A percentile compares a stretch with the other conserved stretches of the same genome.
phyloP scores from a whole-genome alignment of 53 echinoderm and acorn worm genomes.

The Crossaster papposus region DNA sequence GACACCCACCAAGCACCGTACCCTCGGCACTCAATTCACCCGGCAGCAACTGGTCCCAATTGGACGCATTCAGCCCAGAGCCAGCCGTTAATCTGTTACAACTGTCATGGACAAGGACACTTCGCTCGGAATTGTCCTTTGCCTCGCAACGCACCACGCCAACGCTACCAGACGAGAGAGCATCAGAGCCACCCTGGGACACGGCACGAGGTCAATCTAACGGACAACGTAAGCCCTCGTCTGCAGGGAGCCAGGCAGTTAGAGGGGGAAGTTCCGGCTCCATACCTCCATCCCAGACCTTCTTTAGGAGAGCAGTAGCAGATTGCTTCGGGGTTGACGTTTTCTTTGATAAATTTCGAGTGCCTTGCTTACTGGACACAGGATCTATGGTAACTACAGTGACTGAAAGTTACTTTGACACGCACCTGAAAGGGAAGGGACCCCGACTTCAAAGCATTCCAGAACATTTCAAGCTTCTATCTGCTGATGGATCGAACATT shows the following conservation, averaged over 20 bases:
- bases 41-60: too few species aligned
- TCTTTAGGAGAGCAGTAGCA: not conserved
- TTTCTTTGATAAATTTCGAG: not conserved
- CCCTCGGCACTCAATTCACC: too few species aligned
- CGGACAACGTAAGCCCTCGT: not conserved
- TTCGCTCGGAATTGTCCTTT: too few species aligned
- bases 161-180: too few species aligned
- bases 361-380: not conserved
- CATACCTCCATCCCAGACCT: not conserved
- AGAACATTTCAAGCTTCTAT: not conserved
- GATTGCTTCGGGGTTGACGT: not conserved
- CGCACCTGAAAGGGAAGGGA: too few species aligned
- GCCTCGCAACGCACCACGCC: not conserved
- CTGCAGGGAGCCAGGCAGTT: not conserved
- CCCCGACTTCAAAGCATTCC: not conserved
- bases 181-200: not conserved
- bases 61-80: too few species aligned
- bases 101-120: too few species aligned
- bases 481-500: constrained; percentile 9
- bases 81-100: too few species aligned
- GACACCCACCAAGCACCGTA: too few species aligned
- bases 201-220: too few species aligned
- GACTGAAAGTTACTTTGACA: too few species aligned
- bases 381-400: not conserved
- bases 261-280: not conserved